Evolutionary conservation across 2,888 invertebrate genomes (phyloP).

Genomic region (Ctenicera cuprea): DNA sequence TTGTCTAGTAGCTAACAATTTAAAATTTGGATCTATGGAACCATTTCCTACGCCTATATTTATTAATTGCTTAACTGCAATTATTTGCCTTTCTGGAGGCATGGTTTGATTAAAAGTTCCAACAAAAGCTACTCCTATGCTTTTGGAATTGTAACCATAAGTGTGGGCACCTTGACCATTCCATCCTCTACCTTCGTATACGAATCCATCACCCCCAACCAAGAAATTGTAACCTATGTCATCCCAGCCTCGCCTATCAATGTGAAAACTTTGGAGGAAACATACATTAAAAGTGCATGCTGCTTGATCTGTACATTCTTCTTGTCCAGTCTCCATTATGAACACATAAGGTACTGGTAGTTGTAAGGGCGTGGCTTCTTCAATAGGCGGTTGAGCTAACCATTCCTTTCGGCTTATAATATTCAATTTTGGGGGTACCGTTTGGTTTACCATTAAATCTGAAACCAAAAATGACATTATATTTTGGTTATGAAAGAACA

Average conservation of each 20-base stretch:
- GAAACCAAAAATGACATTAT: slow-evolving; percentile 61
- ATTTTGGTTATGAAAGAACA: too few species aligned
- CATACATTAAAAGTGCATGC: slow-evolving; percentile 78
- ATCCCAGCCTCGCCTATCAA: slow-evolving; percentile 78
- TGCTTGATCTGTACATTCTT: slow-evolving; percentile 76
- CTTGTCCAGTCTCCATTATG: slow-evolving; percentile 81
- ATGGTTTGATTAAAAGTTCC: slow-evolving; percentile 79
- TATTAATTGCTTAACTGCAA: slow-evolving; percentile 79
- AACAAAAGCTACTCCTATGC: slow-evolving; percentile 83
- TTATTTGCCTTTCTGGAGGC: slow-evolving; percentile 76
- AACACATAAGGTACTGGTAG: slow-evolving; percentile 77
- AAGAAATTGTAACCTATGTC: slow-evolving; percentile 88
- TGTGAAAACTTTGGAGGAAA: slow-evolving; percentile 81
- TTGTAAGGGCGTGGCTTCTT: slow-evolving; percentile 63
- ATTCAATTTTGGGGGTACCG: slow-evolving; percentile 70
- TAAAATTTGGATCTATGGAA: slow-evolving; percentile 79
- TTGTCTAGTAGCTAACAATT: slow-evolving; percentile 81
- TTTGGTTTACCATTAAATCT: slow-evolving; percentile 53
- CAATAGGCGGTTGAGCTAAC: slow-evolving; percentile 78
- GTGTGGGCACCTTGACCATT: slow-evolving; percentile 83
- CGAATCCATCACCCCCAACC: slow-evolving; percentile 85
- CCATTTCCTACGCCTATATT: slow-evolving; percentile 77
- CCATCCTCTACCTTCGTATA: slow-evolving; percentile 87
- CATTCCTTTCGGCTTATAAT: slow-evolving; percentile 79
- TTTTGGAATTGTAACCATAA: slow-evolving; percentile 78